Evolutionary conservation across 2,888 invertebrate species (phyloP).

Genomic region (Limnephilus auricula): DNA sequence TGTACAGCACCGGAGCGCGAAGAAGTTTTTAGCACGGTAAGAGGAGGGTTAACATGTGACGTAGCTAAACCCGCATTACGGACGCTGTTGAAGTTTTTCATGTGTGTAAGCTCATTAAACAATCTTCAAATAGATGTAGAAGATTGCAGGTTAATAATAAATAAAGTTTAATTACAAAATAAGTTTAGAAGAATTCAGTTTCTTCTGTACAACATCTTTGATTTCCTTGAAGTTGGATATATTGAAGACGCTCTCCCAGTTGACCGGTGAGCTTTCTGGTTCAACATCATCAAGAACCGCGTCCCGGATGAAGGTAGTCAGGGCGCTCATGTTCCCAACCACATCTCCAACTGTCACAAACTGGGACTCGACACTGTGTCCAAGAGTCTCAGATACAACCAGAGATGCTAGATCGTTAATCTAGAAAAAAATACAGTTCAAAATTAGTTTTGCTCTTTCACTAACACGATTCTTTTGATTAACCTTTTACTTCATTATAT

Average conservation of each 20-base stretch:
- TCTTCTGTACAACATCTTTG: slow-evolving; percentile 49
- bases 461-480: no score
- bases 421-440: slow-evolving; percentile 67
- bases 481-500: no score
- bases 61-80: no score
- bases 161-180: slow-evolving; percentile 55
- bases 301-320: slow-evolving; percentile 69
- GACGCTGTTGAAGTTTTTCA: no score
- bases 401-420: slow-evolving; percentile 75
- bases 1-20: no score
- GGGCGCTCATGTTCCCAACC: slow-evolving; percentile 68
- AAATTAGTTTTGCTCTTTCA: background rate
- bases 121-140: background rate
- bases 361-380: slow-evolving; percentile 72
- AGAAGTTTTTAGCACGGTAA: no score
- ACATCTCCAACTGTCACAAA: slow-evolving; percentile 73
- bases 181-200: slow-evolving; percentile 48
- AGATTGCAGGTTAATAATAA: background rate
- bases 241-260: slow-evolving; percentile 59
- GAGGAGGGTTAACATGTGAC: no score
- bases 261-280: background rate
- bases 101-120: no score
- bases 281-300: slow-evolving; percentile 23
- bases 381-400: slow-evolving; percentile 74
- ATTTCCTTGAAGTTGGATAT: slow-evolving; percentile 56